Conservation (phyloP, 2,888 invertebrate species). For the Mesoligia furuncula region DNA sequence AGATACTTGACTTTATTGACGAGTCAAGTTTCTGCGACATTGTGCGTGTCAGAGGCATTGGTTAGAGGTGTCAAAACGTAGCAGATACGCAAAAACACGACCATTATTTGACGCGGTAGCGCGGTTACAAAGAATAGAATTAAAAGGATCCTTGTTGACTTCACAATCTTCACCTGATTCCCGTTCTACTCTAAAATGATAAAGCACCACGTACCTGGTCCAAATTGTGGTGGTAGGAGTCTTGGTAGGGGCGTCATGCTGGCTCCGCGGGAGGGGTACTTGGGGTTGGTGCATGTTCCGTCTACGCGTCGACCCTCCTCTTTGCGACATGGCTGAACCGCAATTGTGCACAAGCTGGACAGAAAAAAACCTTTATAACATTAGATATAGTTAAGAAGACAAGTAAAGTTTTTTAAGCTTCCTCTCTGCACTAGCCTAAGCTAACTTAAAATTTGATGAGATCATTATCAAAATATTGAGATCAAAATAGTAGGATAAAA, state of each 20-base stretch:
- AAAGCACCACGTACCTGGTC: slow-evolving; percentile 59
- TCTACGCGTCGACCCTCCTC: slow-evolving; percentile 72
- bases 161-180: neutral
- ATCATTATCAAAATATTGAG: too few species aligned
- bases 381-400: neutral
- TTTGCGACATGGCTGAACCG: slow-evolving; percentile 67
- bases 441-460: too few species aligned
- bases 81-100: neutral
- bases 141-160: neutral
- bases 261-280: slow-evolving; percentile 71
- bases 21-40: too few species aligned
- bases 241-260: slow-evolving; percentile 68
- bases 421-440: neutral
- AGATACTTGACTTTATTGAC: too few species aligned
- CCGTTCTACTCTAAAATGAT: neutral
- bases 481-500: too few species aligned
- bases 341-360: slow-evolving; percentile 65
- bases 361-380: neutral
- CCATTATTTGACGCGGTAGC: neutral
- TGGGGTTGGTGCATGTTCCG: slow-evolving; percentile 71
- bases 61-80: neutral
- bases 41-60: too few species aligned
- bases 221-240: slow-evolving; percentile 69
- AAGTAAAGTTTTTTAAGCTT: neutral
- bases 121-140: neutral